Evolutionary conservation across 2,113 vertebrate genomes (phyloP).

Genomic region (Ceuthmochares aereus): DNA sequence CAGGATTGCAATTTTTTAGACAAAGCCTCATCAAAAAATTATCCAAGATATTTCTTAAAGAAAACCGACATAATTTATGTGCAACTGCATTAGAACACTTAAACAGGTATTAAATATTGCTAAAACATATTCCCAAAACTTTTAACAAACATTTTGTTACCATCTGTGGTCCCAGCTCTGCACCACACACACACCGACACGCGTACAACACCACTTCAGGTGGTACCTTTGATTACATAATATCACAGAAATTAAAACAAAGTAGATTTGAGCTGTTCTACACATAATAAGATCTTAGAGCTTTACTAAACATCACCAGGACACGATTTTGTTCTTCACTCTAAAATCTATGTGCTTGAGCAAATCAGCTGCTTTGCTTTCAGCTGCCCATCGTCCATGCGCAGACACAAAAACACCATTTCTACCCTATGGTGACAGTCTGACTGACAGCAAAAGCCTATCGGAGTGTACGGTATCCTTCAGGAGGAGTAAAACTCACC

Average conservation of each 20-base stretch:
- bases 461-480: fast-evolving
- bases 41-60: not conserved
- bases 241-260: not conserved
- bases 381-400: too few relatives aligned
- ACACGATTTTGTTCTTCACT: not conserved
- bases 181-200: not conserved
- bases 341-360: not conserved
- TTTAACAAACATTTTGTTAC: not conserved
- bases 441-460: not conserved
- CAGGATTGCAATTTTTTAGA: not conserved
- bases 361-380: not conserved
- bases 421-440: not conserved
- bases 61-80: not conserved
- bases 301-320: not conserved
- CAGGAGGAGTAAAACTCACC: not conserved
- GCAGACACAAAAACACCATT: too few relatives aligned
- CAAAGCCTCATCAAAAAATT: not conserved
- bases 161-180: not conserved
- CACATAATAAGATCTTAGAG: not conserved
- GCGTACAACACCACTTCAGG: not conserved
- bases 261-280: not conserved
- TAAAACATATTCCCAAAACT: not conserved
- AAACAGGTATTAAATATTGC: not conserved
- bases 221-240: fast-evolving
- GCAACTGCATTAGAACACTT: not conserved